Evolutionary conservation across 2,113 vertebrate genomes (phyloP).

Genomic region (Takifugu flavidus): DNA sequence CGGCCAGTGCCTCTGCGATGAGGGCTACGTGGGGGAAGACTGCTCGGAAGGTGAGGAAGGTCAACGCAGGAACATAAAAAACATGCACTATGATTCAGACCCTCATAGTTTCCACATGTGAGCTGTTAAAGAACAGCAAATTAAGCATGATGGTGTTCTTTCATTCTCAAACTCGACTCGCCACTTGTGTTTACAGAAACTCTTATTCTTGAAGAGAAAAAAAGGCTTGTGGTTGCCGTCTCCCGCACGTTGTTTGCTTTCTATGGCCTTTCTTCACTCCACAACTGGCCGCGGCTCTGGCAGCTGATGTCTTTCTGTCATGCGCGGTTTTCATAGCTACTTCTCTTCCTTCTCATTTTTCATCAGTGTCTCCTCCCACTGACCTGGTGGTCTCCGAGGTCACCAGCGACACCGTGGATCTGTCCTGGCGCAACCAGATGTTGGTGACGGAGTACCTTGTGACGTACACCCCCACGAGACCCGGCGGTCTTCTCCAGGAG

Average conservation of each 20-base stretch:
- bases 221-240: conserved; percentile 13
- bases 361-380: conserved; percentile 87
- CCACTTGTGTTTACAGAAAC: conserved; percentile 17
- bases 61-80: not conserved
- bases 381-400: conserved; percentile 83
- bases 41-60: conserved; percentile 73
- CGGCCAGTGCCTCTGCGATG: conserved; percentile 70
- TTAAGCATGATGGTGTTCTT: conserved; percentile 36
- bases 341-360: not conserved
- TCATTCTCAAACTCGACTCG: conserved; percentile 31
- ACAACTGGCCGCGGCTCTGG: conserved; percentile 1
- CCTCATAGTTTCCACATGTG: too few species aligned
- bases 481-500: conserved; percentile 82
- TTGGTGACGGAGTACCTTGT: conserved; percentile 85
- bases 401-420: conserved; percentile 82
- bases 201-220: conserved; percentile 18
- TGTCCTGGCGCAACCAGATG: conserved; percentile 90
- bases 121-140: conserved; percentile 7
- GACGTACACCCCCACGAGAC: conserved; percentile 81
- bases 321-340: not conserved
- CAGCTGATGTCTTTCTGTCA: too few species aligned
- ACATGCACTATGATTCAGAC: too few species aligned
- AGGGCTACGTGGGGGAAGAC: conserved; percentile 71
- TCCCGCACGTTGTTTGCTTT: conserved; percentile 1
- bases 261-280: conserved; percentile 38